These are phyloP conservation scores for Halcyon badia DNA, from an alignment of 2,797 vertebrate genomes.

Conservation along the genomic window DNA sequence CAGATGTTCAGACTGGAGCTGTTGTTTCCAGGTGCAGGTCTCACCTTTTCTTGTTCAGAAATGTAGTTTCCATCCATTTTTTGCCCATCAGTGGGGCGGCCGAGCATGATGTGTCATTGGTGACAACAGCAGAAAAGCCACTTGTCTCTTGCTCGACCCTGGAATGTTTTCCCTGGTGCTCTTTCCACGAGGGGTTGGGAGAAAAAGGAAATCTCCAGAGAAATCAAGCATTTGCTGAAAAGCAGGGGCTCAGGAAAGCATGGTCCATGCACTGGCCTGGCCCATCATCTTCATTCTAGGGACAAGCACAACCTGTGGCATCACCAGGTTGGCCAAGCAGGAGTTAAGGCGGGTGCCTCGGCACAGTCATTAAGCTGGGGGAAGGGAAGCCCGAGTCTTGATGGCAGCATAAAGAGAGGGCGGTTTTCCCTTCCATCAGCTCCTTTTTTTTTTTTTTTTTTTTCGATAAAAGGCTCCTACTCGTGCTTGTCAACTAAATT, in stretches of 20 bases:
- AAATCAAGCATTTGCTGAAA: neutral
- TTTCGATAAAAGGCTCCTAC: neutral
- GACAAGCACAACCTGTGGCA: neutral
- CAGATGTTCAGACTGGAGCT: neutral
- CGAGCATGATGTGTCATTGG: fast-evolving
- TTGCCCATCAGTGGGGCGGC: fast-evolving
- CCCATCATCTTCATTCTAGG: fast-evolving
- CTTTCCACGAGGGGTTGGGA: neutral
- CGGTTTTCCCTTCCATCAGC: slow-evolving; percentile 45
- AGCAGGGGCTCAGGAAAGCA: fast-evolving
- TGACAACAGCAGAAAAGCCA: neutral
- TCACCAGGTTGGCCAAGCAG: neutral
- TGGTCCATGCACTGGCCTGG: fast-evolving
- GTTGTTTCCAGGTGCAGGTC: neutral
- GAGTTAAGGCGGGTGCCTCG: neutral
- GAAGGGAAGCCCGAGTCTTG: neutral
- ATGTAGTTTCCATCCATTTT: neutral
- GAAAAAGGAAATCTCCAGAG: neutral
- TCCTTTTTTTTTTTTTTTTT: neutral
- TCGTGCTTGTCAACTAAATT: slow-evolving; percentile 23
- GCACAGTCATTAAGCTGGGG: neutral
- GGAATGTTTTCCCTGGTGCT: neutral
- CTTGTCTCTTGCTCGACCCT: fast-evolving
- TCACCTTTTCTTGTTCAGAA: neutral
- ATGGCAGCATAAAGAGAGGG: slow-evolving; percentile 49